These are phyloP conservation scores for Dendrolimus punctatus DNA, from an alignment of 1,140 invertebrate genomes.

Conservation along the genomic window DNA sequence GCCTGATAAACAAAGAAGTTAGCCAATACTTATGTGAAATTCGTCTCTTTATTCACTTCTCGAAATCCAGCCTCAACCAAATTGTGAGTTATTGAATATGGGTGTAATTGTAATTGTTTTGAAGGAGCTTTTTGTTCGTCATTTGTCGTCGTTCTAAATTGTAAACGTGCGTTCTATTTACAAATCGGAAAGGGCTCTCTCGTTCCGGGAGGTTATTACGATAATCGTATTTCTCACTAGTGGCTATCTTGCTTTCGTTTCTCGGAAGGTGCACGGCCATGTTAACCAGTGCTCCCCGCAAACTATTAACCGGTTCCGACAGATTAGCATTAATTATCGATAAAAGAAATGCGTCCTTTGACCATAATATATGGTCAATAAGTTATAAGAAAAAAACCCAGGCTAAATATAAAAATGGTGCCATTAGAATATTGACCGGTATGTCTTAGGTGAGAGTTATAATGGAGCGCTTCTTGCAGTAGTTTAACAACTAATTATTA, in stretches of 20 bases:
- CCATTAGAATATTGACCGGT: too few relatives aligned
- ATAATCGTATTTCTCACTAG: slow-evolving; percentile 65
- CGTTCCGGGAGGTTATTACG: slow-evolving; percentile 57
- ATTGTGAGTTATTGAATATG: not conserved
- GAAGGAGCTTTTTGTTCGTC: not conserved
- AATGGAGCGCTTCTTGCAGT: too few relatives aligned
- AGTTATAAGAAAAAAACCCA: too few relatives aligned
- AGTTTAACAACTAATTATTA: too few relatives aligned
- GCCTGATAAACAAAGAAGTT: not conserved
- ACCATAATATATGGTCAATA: too few relatives aligned
- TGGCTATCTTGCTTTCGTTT: slow-evolving; percentile 62
- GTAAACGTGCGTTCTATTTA: slow-evolving; percentile 14
- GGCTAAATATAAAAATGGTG: too few relatives aligned
- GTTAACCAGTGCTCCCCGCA: slow-evolving; percentile 40
- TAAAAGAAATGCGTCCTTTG: slow-evolving; percentile 4
- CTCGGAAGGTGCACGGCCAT: slow-evolving; percentile 47
- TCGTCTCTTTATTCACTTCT: not conserved
- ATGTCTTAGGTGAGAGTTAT: too few relatives aligned
- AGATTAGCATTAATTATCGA: slow-evolving; percentile 63
- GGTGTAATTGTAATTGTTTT: not conserved
- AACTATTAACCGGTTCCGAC: slow-evolving; percentile 56
- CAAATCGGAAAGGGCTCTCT: slow-evolving; percentile 26
- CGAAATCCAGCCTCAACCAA: too few relatives aligned
- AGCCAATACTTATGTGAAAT: not conserved
- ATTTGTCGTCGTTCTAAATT: not conserved